A percentile compares a stretch with the other conserved stretches of the same genome.
These are phyloP conservation scores for Drosophila differens DNA, from an alignment of 2,888 invertebrate species.

Conservation along the genomic window DNA sequence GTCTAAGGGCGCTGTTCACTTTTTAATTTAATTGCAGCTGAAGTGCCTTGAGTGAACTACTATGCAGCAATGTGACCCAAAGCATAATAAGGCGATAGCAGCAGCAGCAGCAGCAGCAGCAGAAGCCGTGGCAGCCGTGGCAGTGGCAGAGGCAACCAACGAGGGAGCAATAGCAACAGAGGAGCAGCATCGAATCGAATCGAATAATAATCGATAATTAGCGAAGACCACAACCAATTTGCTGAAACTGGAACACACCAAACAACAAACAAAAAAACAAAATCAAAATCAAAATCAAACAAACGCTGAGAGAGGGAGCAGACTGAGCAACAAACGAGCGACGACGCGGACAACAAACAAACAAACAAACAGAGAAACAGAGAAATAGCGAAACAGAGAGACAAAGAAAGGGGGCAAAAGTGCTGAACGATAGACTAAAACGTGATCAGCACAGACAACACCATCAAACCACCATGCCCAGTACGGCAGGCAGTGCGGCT, in stretches of 20 bases:
- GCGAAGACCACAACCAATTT: constrained; percentile 16
- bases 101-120: constrained; percentile 13
- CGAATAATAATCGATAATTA: constrained; percentile 11
- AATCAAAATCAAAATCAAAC: background rate
- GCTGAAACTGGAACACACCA: constrained; percentile 19
- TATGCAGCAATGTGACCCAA: constrained; percentile 53
- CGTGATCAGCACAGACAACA: background rate
- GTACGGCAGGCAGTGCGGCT: constrained; percentile 75
- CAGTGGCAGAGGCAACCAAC: constrained; percentile 12
- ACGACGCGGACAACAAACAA: background rate
- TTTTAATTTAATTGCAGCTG: constrained; percentile 41
- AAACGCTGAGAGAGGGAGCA: constrained; percentile 40
- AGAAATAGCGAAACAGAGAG: background rate
- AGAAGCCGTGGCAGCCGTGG: constrained; percentile 8
- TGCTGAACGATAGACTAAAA: background rate
- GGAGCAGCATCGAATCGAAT: constrained; percentile 29
- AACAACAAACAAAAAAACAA: constrained; percentile 1
- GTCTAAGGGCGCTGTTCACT: background rate
- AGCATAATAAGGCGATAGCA: constrained; percentile 23
- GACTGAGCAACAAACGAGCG: constrained; percentile 45
- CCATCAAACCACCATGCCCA: constrained; percentile 65
- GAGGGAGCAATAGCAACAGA: constrained; percentile 31
- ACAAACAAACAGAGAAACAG: background rate
- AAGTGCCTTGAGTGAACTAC: constrained; percentile 40
- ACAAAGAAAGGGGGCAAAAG: background rate